Base-by-base conservation (phyloP, 1,140 invertebrate genomes). In the Acyrthosiphon pisum region DNA sequence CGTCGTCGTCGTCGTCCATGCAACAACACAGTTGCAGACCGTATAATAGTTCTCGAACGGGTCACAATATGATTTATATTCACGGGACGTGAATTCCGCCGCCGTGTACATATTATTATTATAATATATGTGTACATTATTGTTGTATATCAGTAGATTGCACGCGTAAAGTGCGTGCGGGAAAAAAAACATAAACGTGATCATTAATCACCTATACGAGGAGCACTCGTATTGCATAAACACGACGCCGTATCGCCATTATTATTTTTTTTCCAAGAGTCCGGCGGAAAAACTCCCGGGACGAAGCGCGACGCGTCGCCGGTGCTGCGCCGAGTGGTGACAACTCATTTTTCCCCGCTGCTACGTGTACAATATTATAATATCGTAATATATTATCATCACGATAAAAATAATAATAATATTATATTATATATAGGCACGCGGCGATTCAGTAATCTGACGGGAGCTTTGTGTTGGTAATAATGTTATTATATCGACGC, bases 161-260 rank as follows among this genome's bases (percentile, higher is more conserved):
- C 81, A 84, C 35, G 91, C 81, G 48, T 30, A 53, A 93, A 86
- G 46, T 68, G 89, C 89, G 53, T 56, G 88, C 41, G 26, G 30
- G 23, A 90, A 90, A 37, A 91, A 93, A n/a, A 53, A 93, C 30
- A 68, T 37, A 86, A 53, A 53, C 91, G 30, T 30, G 46, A 86
- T 84, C 81, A 56, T 93, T 56, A 93, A 93, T 93, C 91, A 93
- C 81, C 37, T 76, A 81, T 76, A 76, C 30, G 60, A 50, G 81
- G 91, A 86, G 81, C 48, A 84, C 91, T 93, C 30, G 76, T 30
- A 86, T 84, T 86, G 91, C 91, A 93, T 93, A 93, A 86, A 53
- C 91, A 56, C 48, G 26, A 93, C 91, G 91, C 81, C 91, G 81
- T 84, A 50, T 86, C 37, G 76, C 87, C n/a, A 23, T 87, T 88